These are phyloP conservation scores for Rhinichthys osculus DNA, from an alignment of 2,797 vertebrate genomes.

Conservation along the genomic window DNA sequence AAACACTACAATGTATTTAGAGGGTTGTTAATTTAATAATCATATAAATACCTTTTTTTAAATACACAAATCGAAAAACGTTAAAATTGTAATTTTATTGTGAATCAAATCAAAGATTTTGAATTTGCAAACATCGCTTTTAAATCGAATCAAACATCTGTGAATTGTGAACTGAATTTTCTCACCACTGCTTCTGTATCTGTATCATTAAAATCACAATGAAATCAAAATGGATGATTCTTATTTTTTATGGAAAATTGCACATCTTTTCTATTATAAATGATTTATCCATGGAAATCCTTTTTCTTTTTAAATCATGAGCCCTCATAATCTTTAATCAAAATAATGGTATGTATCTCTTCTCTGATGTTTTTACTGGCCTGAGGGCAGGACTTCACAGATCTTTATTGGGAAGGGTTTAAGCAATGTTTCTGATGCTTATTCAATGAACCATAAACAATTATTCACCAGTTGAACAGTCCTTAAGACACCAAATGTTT, in stretches of 20 bases:
- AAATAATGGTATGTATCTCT: too few relatives aligned
- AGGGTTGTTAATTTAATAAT: neutral
- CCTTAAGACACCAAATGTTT: neutral
- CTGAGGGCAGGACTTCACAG: neutral
- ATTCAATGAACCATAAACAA: neutral
- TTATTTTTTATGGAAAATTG: neutral
- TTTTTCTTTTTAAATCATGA: too few relatives aligned
- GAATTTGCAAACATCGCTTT: neutral
- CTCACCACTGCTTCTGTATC: neutral
- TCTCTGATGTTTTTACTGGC: too few relatives aligned
- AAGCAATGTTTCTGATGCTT: neutral
- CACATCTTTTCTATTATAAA: neutral
- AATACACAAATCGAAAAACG: neutral
- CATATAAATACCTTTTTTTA: neutral
- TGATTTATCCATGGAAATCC: neutral
- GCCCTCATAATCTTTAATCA: too few relatives aligned
- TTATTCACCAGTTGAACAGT: neutral
- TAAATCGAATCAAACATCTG: neutral
- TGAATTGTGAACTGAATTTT: neutral
- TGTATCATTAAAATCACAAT: neutral
- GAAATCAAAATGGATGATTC: neutral
- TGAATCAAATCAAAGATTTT: neutral
- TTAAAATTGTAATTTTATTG: neutral
- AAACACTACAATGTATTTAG: neutral
- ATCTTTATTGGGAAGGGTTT: neutral